Base-by-base conservation (phyloP, 2,797 vertebrate genomes). In the Enteromius afrohamiltoni region DNA sequence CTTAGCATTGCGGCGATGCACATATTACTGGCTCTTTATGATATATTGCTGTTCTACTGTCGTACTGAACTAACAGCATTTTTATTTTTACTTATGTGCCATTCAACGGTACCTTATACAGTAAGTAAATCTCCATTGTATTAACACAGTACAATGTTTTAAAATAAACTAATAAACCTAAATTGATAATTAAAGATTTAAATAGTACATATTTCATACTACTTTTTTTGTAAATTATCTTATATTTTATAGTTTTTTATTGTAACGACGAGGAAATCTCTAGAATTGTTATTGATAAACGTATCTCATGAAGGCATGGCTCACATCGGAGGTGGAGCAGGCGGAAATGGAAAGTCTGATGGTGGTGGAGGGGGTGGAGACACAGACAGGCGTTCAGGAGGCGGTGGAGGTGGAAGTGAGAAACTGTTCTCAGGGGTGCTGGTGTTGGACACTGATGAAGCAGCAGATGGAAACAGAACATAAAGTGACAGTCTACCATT, bases 301-400 rank as follows among this genome's bases (percentile, higher is more conserved):
- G 0, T 11, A 16, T 51, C 19, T 74, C 47, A 51, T 34, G 6
- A 55, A 51, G 29, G 55, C 19, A 58, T 0, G 21, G 29, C 79
- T 71, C 68, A 80, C 79, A 31, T n/a, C 3, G 10, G 19, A 60
- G 67, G 68, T 2, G 34, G 78, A 42, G 67, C 9, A n/a, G 65
- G 67, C 16, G 6, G 37, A 47, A 71, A 71, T n/a, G 11, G 16
- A 13, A 80, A 71, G 79, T 71, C 17, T 16, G 34, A 29, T 19
- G 34, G 49, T 14, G 67, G 34, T 0, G 3, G 34, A 21, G 65
- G 34, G 37, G 67, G 37, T 1, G 51, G 79, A 60, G 23, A n/a
- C 51, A 19, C 65, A 55, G n/a, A 55, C 47, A 26, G 49, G 49
- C 0, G 17, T 0, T 45, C 77, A 19, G 17, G 51, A 14, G n/a